These are phyloP conservation scores for Brachyistius frenatus DNA, from an alignment of 2,113 vertebrate species.

Conservation along the genomic window DNA sequence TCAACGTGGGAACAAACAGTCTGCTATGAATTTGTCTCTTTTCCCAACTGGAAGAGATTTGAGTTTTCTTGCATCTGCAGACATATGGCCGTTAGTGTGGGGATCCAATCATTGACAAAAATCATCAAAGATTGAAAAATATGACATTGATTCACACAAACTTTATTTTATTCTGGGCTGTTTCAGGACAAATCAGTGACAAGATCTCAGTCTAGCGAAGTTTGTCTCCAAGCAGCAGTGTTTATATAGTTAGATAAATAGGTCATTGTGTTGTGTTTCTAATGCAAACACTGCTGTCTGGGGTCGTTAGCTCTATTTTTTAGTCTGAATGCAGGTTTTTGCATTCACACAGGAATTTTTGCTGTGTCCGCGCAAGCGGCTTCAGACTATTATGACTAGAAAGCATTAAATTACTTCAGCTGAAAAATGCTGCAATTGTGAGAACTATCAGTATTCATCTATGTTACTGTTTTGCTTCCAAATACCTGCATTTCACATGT, in stretches of 20 bases:
- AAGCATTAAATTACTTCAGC: neutral
- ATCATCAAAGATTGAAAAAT: neutral
- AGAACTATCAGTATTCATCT: neutral
- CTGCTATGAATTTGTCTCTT: neutral
- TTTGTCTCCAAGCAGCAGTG: conserved; percentile 39
- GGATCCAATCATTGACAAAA: neutral
- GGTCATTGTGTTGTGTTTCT: conserved; percentile 45
- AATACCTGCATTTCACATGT: conserved; percentile 33
- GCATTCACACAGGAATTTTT: conserved; percentile 7
- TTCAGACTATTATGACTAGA: conserved; percentile 15
- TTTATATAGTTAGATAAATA: conserved; percentile 42
- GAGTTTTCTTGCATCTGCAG: neutral
- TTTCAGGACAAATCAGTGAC: neutral
- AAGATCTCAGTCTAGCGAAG: neutral
- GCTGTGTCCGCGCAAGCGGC: neutral
- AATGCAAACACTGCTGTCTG: conserved; percentile 40
- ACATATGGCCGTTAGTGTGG: neutral
- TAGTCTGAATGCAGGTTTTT: neutral
- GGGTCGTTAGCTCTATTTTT: neutral
- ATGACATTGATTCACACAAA: neutral
- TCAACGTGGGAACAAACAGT: conserved; percentile 17
- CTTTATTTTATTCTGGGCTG: neutral
- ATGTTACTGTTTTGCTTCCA: conserved; percentile 37
- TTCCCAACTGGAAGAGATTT: neutral
- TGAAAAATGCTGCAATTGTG: neutral